Evolutionary conservation across 2,888 invertebrate genomes (phyloP), one percentile per base, ranked within the genome.

Genomic region (Polyommatus iphigenia): DNA sequence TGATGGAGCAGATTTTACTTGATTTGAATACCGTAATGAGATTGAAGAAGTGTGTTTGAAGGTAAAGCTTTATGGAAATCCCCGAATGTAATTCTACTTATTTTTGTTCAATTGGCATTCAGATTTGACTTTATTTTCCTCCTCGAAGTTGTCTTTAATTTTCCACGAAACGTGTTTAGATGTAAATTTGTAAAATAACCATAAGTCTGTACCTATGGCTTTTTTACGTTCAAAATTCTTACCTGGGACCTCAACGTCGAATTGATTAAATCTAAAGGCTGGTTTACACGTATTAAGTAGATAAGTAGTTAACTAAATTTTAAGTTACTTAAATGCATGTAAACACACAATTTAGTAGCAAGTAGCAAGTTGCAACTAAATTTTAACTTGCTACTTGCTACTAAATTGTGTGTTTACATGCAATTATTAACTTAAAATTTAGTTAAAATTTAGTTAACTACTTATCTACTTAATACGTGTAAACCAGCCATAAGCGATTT

Each of bases 1-100:
- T 75, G 71, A 80, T 78, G 79, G 78, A 78, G 78, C 78, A 78
- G 78, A 79, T 80, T 80, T 79, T 76, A 75, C 78, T 80, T 78
- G 75, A 80, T 80, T 80, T 80, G 73, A 80, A 79, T 79, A 78
- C 78, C 76, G 59, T 78, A 77, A 78, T 79, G 59, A 79, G 75
- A 78, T 73, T 75, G 75, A 75, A 75, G 75, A 75, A 75, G 54
- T 75, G 41, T 41, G 54, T 75, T 75, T 50, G 75, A 75, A 75
- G 75, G 75, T 75, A 54, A 75, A 54, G 29, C 54, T 54, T 54
- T 54, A 29, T 54, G 75, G 54, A 54, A 73, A 15, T 73, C 7
- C 24, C 13, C 46, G 20, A 73, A 75, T 75, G 54, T 75, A 54
- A 75, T 75, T 75, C 54, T 29, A 75, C 75, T 75, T 50, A 54